Conservation (phyloP, 2,888 invertebrate genomes). For the Lamproptera curius region DNA sequence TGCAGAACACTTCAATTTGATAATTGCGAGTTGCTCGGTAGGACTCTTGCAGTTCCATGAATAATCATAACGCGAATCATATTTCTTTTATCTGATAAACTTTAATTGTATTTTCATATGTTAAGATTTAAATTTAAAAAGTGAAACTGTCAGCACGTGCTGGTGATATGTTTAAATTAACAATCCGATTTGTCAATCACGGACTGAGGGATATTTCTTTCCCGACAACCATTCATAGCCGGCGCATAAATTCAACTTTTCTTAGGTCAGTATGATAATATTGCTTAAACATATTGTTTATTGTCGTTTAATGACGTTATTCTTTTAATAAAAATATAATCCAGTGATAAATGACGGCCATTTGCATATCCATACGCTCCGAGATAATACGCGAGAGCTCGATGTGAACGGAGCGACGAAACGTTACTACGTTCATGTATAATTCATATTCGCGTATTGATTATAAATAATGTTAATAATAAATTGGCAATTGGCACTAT, state of each 20-base stretch:
- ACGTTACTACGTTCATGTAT: not conserved
- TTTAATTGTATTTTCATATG: too few relatives aligned
- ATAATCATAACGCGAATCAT: too few relatives aligned
- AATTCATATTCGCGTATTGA: not conserved
- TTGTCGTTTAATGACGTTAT: not conserved
- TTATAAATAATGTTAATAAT: constrained; percentile 1
- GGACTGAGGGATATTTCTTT: not conserved
- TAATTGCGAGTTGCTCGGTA: too few relatives aligned
- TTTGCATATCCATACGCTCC: not conserved
- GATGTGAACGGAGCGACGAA: not conserved
- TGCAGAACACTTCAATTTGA: too few relatives aligned
- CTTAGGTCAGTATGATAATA: not conserved
- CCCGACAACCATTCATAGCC: not conserved
- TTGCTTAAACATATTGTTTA: not conserved
- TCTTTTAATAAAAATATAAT: not conserved
- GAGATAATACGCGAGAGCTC: not conserved
- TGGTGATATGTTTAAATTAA: too few relatives aligned
- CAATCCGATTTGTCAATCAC: not conserved
- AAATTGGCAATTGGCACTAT: not conserved
- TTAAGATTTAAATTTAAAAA: too few relatives aligned
- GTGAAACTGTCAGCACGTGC: too few relatives aligned
- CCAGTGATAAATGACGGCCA: not conserved
- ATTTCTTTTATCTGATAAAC: too few relatives aligned
- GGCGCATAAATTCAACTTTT: not conserved
- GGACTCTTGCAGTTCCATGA: too few relatives aligned